Evolutionary conservation across 2,888 invertebrate genomes (phyloP).

Genomic region (Drosophila anceps): DNA sequence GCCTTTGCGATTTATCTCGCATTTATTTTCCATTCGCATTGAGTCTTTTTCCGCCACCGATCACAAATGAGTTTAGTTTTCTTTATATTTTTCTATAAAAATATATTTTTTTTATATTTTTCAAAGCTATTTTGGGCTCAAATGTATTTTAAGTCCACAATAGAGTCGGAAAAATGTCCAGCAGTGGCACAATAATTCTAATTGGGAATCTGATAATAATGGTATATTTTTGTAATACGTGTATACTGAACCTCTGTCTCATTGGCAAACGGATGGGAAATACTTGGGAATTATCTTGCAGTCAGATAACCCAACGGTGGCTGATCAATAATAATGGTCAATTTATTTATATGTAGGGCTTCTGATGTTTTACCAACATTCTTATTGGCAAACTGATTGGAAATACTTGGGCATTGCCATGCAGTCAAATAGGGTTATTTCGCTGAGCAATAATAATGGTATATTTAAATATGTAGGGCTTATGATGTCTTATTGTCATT

Average conservation of each 20-base stretch:
- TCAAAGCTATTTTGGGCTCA: background rate
- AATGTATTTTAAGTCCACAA: background rate
- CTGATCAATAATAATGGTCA: too few species aligned
- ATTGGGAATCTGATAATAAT: background rate
- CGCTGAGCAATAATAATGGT: background rate
- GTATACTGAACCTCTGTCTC: too few species aligned
- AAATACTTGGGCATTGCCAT: background rate
- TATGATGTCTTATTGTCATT: too few species aligned
- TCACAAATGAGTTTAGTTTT: background rate
- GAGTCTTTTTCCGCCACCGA: background rate
- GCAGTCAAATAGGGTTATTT: background rate
- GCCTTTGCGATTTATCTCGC: background rate
- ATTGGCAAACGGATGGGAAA: too few species aligned
- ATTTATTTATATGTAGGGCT: too few species aligned
- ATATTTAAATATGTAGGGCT: slow-evolving; percentile 9
- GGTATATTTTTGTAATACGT: too few species aligned
- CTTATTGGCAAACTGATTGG: background rate
- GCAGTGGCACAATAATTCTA: background rate
- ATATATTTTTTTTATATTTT: too few species aligned
- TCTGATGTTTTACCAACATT: too few species aligned
- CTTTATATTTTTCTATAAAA: too few species aligned
- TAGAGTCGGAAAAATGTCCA: background rate
- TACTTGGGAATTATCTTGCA: too few species aligned
- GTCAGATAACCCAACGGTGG: too few species aligned
- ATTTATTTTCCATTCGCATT: background rate